Base-by-base conservation (phyloP, 2,888 invertebrate species). In the Sarcophaga subvicina region DNA sequence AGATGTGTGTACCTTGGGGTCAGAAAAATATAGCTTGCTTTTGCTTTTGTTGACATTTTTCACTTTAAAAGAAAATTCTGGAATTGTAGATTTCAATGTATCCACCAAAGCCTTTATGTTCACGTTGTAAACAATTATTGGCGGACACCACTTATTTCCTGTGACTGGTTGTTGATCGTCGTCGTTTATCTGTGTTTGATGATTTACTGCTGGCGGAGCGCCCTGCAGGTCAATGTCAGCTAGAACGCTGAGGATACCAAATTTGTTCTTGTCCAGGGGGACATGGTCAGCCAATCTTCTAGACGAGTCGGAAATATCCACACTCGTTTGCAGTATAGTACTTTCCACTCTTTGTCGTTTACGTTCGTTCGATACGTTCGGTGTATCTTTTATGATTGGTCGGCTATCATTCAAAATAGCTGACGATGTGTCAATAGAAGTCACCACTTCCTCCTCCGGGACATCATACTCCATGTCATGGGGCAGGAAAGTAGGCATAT, bases 71-170 rank as follows among this genome's bases (percentile, higher is more conserved):
- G 37, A 67, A 17, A 20, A 67, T 4, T 67, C 67, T 14, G 67
- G 67, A 6, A 67, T 67, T 10, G 67, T 37, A n/a, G 14, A n/a
- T 14, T 37, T 12, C 6, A 67, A 67, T 11, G 67, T 67, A 17
- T 67, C 67, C 12, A 67, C 37, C 5, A 67, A 67, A 12, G 67
- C 67, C 6, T 67, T 67, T n/a, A 45, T 37, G 67, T 37, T n/a
- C n/a, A 67, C 67, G 6, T 67, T 67, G 45, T 37, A 45, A 17
- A 67, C 14, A 67, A 67, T 11, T 37, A 67, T 67, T 45, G 37
- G 67, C 22, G 67, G 66, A 14, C 66, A 66, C 66, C 66, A 66
- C 25, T 66, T 66, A 27, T 27, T 27, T 27, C 27, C 4, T 10
- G 12, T 37, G 25, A 45, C 25, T 66, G 14, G 66, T 8, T 25